Evolutionary conservation across 2,888 invertebrate species (phyloP), one percentile per base, ranked within the genome.

Genomic region (Philopedon plagiatum): DNA sequence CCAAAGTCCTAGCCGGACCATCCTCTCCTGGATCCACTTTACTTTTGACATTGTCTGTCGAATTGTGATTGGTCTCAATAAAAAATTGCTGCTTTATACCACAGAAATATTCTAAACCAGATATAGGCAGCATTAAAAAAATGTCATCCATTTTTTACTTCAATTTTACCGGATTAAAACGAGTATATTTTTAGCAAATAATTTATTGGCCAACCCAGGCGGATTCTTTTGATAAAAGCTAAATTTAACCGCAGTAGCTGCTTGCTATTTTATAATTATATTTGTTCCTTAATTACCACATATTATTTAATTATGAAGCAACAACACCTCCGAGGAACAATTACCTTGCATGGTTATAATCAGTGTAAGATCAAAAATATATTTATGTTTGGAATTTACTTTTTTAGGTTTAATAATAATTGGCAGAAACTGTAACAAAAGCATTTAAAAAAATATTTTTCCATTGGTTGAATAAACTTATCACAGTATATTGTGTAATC

Each of bases 171-270:
- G 51, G 15, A 54, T 54, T 26, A 32, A 13, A 9, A n/a, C 7
- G 1, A 29, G n/a, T 11, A 3, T 19, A 32, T 9, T 32, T 29
- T 32, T 15, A 54, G 9, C 51, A 29, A 54, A 15, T 54, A 54
- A 29, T 26, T 54, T 49, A 49, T 49, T 54, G 32, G 13, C 0
- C 29, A 54, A 54, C 13, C 29, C 1, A 3, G 18, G 51, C 9
- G 26, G 7, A 26, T 29, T 29, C 29, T 54, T 29, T 29, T 9
- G 29, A 54, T 54, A 54, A 29, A 29, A 54, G 51, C 29, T 54
- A 29, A 54, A 32, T 54, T 54, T 54, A 54, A 15, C 51, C 26
- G 51, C 7, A 54, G 29, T 54, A 54, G 29, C 29, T 54, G 15
- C 18, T 29, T 15, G 29, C 15, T 54, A 54, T 54, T 54, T 54